Evolutionary conservation across 1,140 invertebrate genomes (phyloP).

Genomic region (Eubasilissa regina): DNA sequence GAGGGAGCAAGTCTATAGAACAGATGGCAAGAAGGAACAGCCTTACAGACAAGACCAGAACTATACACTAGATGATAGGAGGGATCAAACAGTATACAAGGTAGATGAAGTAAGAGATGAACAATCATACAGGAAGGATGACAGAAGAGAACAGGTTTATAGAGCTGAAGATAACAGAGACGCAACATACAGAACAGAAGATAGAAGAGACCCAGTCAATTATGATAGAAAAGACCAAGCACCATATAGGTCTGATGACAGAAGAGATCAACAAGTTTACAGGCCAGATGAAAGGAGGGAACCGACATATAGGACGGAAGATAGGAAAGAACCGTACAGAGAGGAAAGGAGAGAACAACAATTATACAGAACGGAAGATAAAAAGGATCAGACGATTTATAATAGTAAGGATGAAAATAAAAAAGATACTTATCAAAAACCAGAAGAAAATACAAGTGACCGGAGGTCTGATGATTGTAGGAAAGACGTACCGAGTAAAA

Average conservation of each 20-base stretch:
- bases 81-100: constrained; percentile 9
- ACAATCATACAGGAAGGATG: constrained; percentile 7
- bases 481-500: neutral
- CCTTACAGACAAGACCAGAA: neutral
- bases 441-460: neutral
- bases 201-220: constrained; percentile 13
- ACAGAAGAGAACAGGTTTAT: constrained; percentile 12
- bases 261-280: constrained; percentile 4
- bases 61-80: constrained; percentile 5
- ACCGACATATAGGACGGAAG: constrained; percentile 4
- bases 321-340: constrained; percentile 16
- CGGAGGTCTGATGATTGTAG: constrained; percentile 1
- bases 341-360: constrained; percentile 1
- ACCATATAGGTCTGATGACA: constrained; percentile 25
- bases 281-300: constrained; percentile 16
- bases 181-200: constrained; percentile 15
- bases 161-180: constrained; percentile 21
- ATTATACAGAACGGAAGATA: constrained; percentile 4
- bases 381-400: constrained; percentile 11
- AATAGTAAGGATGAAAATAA: constrained; percentile 10
- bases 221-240: constrained; percentile 1
- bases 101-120: constrained; percentile 29
- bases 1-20: constrained; percentile 26
- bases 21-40: constrained; percentile 8
- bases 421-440: constrained; percentile 22